Percentiles rank a stretch among this genome's conserved stretches.
These are phyloP conservation scores for Tinamus major DNA, from an alignment of 2,797 vertebrate species.

Conservation along the genomic window DNA sequence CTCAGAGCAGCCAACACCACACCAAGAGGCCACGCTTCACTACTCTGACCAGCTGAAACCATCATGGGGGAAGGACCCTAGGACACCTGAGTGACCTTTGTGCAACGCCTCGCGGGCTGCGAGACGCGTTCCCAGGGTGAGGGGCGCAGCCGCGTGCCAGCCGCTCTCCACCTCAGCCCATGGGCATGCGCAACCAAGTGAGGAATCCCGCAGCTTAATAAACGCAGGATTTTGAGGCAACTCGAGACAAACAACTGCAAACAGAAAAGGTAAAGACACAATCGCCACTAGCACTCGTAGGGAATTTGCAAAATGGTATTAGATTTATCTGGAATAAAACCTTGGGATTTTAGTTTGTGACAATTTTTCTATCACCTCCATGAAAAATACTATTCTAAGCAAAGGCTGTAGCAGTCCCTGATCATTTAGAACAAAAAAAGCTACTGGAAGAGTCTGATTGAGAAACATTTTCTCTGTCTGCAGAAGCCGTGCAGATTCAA, in stretches of 20 bases:
- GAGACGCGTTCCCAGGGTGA: constrained; percentile 58
- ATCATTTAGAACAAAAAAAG: accelerated
- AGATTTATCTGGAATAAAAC: constrained; percentile 10
- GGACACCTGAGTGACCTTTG: background rate
- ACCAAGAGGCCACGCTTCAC: background rate
- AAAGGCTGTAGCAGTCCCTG: background rate
- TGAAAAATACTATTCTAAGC: background rate
- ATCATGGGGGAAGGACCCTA: background rate
- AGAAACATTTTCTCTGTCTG: background rate
- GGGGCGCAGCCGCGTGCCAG: constrained; percentile 69
- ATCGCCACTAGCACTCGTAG: background rate
- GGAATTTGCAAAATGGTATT: background rate
- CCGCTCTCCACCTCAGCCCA: constrained; percentile 66
- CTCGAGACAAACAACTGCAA: background rate
- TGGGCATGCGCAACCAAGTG: background rate
- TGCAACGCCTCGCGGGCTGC: background rate
- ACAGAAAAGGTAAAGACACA: background rate
- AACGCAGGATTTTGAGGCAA: background rate
- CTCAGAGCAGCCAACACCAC: no score
- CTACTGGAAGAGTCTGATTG: background rate
- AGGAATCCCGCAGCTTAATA: constrained; percentile 5
- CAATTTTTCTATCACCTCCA: background rate
- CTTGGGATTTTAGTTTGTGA: background rate
- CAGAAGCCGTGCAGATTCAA: background rate
- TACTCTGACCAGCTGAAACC: constrained; percentile 50